Conservation (phyloP, 2,888 invertebrate genomes). For the Ichneumoninae sp. region DNA sequence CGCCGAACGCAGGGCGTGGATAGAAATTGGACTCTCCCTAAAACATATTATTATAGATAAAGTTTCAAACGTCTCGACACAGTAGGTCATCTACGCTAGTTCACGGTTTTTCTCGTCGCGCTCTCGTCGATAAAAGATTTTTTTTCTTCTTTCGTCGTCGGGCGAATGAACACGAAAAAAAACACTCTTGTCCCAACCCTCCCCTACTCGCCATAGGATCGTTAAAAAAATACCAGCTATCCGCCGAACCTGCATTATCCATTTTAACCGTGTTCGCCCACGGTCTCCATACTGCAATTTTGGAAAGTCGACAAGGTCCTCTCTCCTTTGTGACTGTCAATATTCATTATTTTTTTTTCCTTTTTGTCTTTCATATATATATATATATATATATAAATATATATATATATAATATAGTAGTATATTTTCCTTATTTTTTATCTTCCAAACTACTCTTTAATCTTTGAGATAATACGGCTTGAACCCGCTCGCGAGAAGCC, state of each 20-base stretch:
- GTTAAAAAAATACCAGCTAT: constrained; percentile 55
- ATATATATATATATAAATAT: too few species aligned
- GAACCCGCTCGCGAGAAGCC: not conserved
- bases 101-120: constrained; percentile 1
- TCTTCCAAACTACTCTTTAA: constrained; percentile 32
- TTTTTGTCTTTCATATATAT: not conserved
- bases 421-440: constrained; percentile 15
- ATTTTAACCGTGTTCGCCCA: not conserved
- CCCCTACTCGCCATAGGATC: constrained; percentile 17
- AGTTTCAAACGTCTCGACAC: constrained; percentile 19
- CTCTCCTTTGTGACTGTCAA: not conserved
- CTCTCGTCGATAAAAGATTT: constrained; percentile 6
- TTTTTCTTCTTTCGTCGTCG: not conserved
- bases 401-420: constrained; percentile 1
- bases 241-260: constrained; percentile 42
- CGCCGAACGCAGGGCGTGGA: constrained; percentile 33
- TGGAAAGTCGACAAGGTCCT: constrained; percentile 24
- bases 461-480: constrained; percentile 32
- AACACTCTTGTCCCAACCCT: not conserved
- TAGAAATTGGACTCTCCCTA: constrained; percentile 11
- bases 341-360: constrained; percentile 12
- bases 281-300: constrained; percentile 32
- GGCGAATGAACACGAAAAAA: not conserved
- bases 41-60: constrained; percentile 23
- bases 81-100: constrained; percentile 10